Conservation (phyloP, 2,113 vertebrate genomes). For the Podarcis raffonei region DNA sequence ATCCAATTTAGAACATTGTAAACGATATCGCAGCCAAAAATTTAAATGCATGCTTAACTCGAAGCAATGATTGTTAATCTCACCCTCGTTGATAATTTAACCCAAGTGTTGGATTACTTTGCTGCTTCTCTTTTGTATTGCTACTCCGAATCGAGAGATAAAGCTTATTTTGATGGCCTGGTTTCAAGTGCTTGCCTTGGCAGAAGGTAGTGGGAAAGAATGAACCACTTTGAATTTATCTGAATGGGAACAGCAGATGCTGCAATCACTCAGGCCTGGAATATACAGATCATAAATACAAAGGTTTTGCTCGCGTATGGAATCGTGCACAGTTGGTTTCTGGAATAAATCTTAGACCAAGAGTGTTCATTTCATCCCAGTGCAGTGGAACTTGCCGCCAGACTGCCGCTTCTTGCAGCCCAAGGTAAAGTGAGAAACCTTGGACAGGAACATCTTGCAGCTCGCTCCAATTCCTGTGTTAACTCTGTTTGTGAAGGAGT, state of each 20-base stretch:
- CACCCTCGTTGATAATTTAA: background rate
- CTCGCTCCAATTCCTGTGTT: background rate
- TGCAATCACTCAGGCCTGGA: background rate
- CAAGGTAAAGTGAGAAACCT: background rate
- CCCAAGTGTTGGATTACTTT: background rate
- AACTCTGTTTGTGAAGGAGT: background rate
- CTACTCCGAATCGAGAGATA: background rate
- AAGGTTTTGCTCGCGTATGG: background rate
- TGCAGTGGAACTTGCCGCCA: background rate
- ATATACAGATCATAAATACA: background rate
- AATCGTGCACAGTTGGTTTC: background rate
- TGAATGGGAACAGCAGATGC: background rate
- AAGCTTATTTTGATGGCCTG: background rate
- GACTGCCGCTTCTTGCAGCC: background rate
- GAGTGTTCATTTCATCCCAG: background rate
- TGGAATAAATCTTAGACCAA: background rate
- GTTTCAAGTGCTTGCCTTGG: background rate
- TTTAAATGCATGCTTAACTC: background rate
- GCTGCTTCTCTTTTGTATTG: background rate
- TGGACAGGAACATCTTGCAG: background rate
- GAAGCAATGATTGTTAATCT: background rate
- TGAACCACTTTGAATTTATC: background rate
- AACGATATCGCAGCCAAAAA: background rate
- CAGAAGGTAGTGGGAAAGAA: background rate
- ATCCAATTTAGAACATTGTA: background rate